Conservation (phyloP, 2,888 invertebrate genomes). For the Amphipyra berbera region DNA sequence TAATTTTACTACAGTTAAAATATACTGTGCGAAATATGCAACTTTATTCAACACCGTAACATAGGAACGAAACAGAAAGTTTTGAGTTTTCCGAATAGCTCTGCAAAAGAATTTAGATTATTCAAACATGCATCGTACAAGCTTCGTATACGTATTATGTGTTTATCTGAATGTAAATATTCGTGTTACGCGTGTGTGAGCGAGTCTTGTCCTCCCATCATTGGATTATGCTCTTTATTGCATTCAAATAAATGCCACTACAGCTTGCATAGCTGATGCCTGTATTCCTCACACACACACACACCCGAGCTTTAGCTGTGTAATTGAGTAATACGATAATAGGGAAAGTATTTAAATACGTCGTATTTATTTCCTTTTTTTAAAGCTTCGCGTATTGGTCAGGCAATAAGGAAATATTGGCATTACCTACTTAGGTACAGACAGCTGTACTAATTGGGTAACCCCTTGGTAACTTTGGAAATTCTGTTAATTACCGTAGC, state of each 20-base stretch:
- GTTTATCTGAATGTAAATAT: neutral
- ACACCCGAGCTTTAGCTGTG: no score
- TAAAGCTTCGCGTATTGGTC: no score
- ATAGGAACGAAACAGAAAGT: neutral
- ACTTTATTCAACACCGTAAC: neutral
- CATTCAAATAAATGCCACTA: neutral
- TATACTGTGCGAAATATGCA: neutral
- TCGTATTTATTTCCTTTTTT: no score
- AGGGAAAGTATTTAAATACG: no score
- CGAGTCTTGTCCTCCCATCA: neutral
- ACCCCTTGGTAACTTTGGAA: no score
- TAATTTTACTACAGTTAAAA: no score
- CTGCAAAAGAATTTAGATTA: conserved; percentile 8
- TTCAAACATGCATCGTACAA: conserved; percentile 4
- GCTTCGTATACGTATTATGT: neutral
- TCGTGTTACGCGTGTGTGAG: conserved; percentile 13
- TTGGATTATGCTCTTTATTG: neutral
- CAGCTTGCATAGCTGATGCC: neutral
- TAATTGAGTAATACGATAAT: no score
- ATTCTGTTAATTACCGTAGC: no score
- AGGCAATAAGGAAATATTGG: no score
- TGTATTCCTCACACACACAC: no score
- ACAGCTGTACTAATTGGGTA: no score
- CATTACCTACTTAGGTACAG: no score
- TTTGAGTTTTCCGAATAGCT: conserved; percentile 1